Evolutionary conservation across 2,888 invertebrate species (phyloP).

Genomic region (Acleris emargana): DNA sequence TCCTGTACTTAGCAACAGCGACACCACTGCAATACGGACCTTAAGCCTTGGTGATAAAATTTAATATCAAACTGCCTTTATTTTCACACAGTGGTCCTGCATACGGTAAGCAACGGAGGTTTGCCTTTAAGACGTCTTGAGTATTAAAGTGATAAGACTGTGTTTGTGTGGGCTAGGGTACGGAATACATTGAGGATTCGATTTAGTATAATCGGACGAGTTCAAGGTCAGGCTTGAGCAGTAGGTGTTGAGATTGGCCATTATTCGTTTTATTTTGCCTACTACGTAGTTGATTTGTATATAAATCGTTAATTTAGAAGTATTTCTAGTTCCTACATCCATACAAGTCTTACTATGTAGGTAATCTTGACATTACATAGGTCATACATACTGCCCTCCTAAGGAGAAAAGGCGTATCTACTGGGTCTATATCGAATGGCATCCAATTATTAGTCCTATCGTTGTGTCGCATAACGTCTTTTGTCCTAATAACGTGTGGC

Average conservation of each 20-base stretch:
- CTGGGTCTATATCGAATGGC: too few species aligned
- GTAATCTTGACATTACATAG: too few species aligned
- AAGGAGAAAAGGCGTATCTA: too few species aligned
- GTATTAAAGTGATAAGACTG: neutral
- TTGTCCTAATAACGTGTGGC: too few species aligned
- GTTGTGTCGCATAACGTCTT: too few species aligned
- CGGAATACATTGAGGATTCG: constrained; percentile 9
- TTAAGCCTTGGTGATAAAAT: neutral
- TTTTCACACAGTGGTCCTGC: constrained; percentile 2
- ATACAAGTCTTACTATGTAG: too few species aligned
- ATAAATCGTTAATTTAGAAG: too few species aligned
- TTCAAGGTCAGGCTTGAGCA: constrained; percentile 21
- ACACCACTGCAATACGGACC: constrained; percentile 2
- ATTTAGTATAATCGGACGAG: constrained; percentile 14
- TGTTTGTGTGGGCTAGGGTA: constrained; percentile 6
- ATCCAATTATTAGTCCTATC: too few species aligned
- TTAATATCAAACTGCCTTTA: neutral
- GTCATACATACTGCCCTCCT: too few species aligned
- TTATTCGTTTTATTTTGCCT: neutral
- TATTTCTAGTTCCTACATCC: too few species aligned
- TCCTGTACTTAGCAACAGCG: constrained; percentile 24
- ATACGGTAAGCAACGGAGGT: constrained; percentile 4
- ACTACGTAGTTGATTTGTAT: neutral
- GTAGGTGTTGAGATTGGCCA: constrained; percentile 3
- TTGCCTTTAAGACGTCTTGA: neutral